A percentile compares a stretch with the other conserved stretches of the same genome.
Evolutionary conservation across 2,888 invertebrate species (phyloP).

Genomic region (Zelleria hepariella): DNA sequence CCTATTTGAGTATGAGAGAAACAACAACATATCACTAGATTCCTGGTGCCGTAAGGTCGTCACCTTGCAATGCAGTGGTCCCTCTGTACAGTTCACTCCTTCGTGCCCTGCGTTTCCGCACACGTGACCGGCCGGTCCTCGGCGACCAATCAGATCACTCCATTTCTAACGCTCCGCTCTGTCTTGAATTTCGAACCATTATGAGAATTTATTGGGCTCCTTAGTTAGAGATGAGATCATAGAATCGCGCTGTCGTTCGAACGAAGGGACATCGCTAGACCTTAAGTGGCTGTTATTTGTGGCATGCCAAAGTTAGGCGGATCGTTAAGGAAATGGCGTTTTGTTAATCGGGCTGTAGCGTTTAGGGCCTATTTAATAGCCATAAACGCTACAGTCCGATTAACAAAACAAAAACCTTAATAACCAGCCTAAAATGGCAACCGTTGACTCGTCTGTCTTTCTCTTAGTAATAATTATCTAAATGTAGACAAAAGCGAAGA

Average conservation of each 20-base stretch:
- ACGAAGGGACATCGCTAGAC: not conserved
- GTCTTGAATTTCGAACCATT: not conserved
- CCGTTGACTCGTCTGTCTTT: too few relatives aligned
- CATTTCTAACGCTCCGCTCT: constrained; percentile 12
- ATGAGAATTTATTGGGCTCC: not conserved
- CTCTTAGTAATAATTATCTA: too few relatives aligned
- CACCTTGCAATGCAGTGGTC: not conserved
- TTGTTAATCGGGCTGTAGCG: not conserved
- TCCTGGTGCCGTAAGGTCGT: constrained; percentile 8
- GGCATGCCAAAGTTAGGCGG: not conserved
- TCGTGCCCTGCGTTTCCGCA: constrained; percentile 23
- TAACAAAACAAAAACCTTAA: too few relatives aligned
- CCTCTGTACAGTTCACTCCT: constrained; percentile 2
- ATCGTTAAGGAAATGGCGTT: not conserved
- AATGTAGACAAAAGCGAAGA: too few relatives aligned
- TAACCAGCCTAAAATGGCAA: too few relatives aligned
- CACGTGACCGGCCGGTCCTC: constrained; percentile 19
- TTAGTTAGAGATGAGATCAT: not conserved
- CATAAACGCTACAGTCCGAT: too few relatives aligned
- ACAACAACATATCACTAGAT: too few relatives aligned
- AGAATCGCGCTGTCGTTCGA: not conserved
- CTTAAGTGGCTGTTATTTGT: not conserved
- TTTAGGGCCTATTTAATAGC: not conserved
- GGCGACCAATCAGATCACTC: constrained; percentile 21
- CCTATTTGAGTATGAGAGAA: too few relatives aligned